Base-by-base conservation (phyloP, 2,113 vertebrate genomes). In the Pterocles orientalis region DNA sequence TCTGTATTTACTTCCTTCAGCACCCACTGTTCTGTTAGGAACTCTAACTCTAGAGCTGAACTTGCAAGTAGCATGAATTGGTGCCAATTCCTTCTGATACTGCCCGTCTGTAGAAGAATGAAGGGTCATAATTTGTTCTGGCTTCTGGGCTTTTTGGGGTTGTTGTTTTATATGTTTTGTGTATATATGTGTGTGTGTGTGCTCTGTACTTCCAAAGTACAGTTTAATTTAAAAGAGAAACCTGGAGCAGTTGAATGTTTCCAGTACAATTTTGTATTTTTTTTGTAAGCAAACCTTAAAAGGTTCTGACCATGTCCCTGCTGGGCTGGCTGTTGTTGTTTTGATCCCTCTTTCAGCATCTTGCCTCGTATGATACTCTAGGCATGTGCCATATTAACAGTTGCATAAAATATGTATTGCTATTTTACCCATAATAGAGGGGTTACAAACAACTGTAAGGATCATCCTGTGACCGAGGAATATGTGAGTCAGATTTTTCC, bases 201-300 rank as follows among this genome's bases (percentile, higher is more conserved):
- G 72, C 36, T 73, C 71, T 62, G 26, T 14, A 57, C 36, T 90
- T 93, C 72, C 54, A 81, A 77, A 86, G 65, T 86, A 90, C 68
- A 50, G 39, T 60, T 92, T 61, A 77, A 82, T 82, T 96, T 88
- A 89, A 94, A 93, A 89, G 78, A 95, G 75, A 95, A 97, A 95
- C 71, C 64, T 96, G 91, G 80, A 96, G 45, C n/a, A 65, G 31
- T 84, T 96, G 93, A 86, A 83, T 92, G 86, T 96, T 96, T 82
- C 48, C 14, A 80, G 34, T 70, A 50, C 39, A n/a, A 28, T 64
- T 88, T 24, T 57, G 12, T 60, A 13, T 23, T 3, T 47, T 45
- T 62, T 34, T 68, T 79, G 60, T 31, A 66, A 76, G 33, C 54
- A 90, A 83, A 90, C 34, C 58, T 90, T 93, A 33, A 95, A 90